Evolutionary conservation across 2,888 invertebrate genomes (phyloP).

Genomic region (Dicyrtomina minuta): DNA sequence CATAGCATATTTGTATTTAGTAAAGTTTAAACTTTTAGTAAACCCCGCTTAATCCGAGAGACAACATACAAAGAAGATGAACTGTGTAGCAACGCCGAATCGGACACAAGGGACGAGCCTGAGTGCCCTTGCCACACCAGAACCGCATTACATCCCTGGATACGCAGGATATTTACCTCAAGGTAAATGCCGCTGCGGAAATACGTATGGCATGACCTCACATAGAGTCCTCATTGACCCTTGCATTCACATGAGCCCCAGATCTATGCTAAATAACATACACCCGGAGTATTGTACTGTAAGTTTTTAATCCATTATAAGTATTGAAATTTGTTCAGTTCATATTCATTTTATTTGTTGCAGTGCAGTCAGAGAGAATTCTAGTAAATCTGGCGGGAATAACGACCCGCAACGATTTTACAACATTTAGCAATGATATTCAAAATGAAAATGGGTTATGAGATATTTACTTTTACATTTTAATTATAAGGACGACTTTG

Average conservation of each 20-base stretch:
- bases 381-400: too few species aligned
- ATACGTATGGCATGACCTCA: constrained; percentile 47
- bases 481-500: constrained; percentile 44
- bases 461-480: not conserved
- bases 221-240: constrained; percentile 49
- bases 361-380: too few species aligned
- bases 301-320: too few species aligned
- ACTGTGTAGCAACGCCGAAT: constrained; percentile 13
- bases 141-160: constrained; percentile 49
- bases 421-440: too few species aligned
- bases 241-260: constrained; percentile 50
- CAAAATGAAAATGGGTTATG: too few species aligned
- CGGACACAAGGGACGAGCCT: constrained; percentile 15
- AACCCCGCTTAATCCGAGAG: too few species aligned
- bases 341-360: too few species aligned
- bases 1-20: too few species aligned
- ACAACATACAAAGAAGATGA: constrained; percentile 1
- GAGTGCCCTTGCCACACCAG: constrained; percentile 41
- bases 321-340: too few species aligned
- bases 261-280: constrained; percentile 46
- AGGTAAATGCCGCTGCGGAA: constrained; percentile 46
- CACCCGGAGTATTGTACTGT: constrained; percentile 50
- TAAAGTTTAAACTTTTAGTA: too few species aligned
- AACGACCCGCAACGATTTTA: too few species aligned
- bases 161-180: constrained; percentile 48